Evolutionary conservation across 2,797 vertebrate species (phyloP).

Genomic region (Varecia variegata): DNA sequence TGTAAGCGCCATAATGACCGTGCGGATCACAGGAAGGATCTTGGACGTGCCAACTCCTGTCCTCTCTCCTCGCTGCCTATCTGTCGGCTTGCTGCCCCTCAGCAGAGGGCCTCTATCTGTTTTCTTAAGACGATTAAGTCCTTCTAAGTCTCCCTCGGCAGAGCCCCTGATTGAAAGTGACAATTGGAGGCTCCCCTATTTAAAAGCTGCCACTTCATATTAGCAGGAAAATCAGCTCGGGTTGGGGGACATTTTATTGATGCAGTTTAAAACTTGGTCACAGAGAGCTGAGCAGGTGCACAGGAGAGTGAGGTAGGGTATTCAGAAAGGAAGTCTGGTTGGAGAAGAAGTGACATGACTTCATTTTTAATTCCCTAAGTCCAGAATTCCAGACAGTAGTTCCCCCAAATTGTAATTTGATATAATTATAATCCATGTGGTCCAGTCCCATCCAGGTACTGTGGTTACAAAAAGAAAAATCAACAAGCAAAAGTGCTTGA

Average conservation of each 20-base stretch:
- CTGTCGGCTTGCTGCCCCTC: constrained; percentile 7
- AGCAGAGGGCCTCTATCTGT: constrained; percentile 74
- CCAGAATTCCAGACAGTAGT: background rate
- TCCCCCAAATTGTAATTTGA: background rate
- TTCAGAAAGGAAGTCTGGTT: background rate
- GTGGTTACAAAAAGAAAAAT: background rate
- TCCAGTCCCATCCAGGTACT: background rate
- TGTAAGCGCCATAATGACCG: constrained; percentile 27
- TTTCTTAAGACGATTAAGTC: constrained; percentile 86
- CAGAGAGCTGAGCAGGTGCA: constrained; percentile 52
- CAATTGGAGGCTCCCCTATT: constrained; percentile 83
- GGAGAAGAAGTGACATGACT: background rate
- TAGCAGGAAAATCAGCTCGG: constrained; percentile 81
- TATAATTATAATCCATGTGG: background rate
- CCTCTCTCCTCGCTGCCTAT: constrained; percentile 69
- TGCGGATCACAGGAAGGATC: constrained; percentile 72
- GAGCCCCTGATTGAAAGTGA: constrained; percentile 86
- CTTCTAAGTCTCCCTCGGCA: constrained; percentile 82
- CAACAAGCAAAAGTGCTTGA: background rate
- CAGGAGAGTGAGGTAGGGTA: accelerated
- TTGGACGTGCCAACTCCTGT: constrained; percentile 74
- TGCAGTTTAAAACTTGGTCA: constrained; percentile 75
- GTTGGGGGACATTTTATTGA: constrained; percentile 80
- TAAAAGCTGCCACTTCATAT: constrained; percentile 86
- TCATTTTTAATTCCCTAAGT: background rate